Conservation (phyloP, 2,113 vertebrate species). For the Ondatra zibethicus region DNA sequence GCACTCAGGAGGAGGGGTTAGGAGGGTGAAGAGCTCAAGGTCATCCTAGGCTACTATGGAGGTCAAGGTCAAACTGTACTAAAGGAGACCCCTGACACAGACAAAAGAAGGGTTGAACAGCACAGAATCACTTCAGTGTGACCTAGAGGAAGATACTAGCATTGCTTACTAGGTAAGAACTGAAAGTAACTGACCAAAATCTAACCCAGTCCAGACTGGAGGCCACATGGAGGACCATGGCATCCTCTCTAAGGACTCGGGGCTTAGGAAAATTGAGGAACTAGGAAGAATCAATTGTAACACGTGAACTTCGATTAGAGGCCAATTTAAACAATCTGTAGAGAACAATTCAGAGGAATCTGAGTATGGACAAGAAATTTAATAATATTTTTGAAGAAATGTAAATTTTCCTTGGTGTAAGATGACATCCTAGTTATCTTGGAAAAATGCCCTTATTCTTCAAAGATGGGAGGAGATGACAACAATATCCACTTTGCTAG, state of each 20-base stretch:
- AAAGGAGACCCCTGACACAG: background rate
- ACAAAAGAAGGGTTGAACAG: background rate
- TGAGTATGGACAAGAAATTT: conserved; percentile 12
- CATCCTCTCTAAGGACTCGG: background rate
- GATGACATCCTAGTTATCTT: background rate
- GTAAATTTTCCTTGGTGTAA: background rate
- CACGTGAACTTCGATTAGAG: background rate
- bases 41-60: background rate
- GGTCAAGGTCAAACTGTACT: background rate
- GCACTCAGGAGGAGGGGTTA: background rate
- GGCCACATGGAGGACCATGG: background rate
- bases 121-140: background rate
- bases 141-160: background rate
- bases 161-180: background rate
- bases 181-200: background rate
- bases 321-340: background rate
- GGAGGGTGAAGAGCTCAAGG: background rate
- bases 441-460: background rate
- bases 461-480: background rate
- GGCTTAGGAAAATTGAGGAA: background rate
- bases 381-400: background rate
- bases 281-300: background rate
- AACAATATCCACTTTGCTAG: too few species aligned
- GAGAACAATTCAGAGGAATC: background rate
- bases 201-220: background rate